phyloP scores from a whole-genome alignment of 2,797 vertebrate species.

The Poecilia velifera region DNA sequence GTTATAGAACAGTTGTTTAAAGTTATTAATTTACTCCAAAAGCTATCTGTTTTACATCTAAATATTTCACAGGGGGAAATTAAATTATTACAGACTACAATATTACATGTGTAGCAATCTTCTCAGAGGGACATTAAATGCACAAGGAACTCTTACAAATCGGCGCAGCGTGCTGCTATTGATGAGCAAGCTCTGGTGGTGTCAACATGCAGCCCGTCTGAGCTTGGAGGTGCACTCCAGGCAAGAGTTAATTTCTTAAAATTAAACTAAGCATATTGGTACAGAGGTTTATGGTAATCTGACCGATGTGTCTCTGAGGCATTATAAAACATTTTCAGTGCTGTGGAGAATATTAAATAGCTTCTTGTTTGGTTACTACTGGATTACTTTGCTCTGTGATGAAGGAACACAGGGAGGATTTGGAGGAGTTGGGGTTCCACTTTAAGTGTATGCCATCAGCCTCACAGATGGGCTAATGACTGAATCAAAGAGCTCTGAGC shows the following conservation, averaged over 20 bases:
- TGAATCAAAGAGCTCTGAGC: slow-evolving; percentile 60
- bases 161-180: slow-evolving; percentile 41
- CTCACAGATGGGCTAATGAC: slow-evolving; percentile 57
- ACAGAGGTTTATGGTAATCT: slow-evolving; percentile 82
- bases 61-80: slow-evolving; percentile 64
- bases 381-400: slow-evolving; percentile 58
- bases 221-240: slow-evolving; percentile 78
- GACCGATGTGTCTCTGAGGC: slow-evolving; percentile 71
- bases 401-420: slow-evolving; percentile 50
- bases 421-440: slow-evolving; percentile 29
- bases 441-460: slow-evolving; percentile 51
- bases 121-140: slow-evolving; percentile 73
- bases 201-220: slow-evolving; percentile 71
- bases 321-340: slow-evolving; percentile 57
- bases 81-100: slow-evolving; percentile 68
- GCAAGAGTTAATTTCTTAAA: slow-evolving; percentile 83
- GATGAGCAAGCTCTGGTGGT: slow-evolving; percentile 53
- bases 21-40: slow-evolving; percentile 31
- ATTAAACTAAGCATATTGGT: slow-evolving; percentile 82
- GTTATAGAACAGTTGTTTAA: slow-evolving; percentile 44
- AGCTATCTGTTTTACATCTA: slow-evolving; percentile 62
- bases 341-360: slow-evolving; percentile 70
- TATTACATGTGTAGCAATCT: slow-evolving; percentile 68
- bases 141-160: slow-evolving; percentile 66
- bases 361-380: slow-evolving; percentile 70